Evolutionary conservation across 2,797 vertebrate species (phyloP), one percentile per base, ranked within the genome.

Genomic region (Malacoctenus gilli): DNA sequence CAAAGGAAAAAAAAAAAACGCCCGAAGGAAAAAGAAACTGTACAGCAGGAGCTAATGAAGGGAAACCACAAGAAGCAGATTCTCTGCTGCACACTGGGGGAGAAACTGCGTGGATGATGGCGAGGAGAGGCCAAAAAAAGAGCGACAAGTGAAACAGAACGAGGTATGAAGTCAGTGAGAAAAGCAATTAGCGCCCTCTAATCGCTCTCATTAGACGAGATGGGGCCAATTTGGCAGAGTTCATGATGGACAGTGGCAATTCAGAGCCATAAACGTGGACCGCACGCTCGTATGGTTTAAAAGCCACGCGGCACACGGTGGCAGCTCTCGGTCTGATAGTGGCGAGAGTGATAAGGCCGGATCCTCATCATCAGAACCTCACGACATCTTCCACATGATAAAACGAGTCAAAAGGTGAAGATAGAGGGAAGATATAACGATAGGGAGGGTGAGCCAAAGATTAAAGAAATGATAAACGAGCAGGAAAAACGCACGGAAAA

Each of bases 151-250:
- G 40, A 64, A 19, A 43, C 32, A 59, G 65, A 52, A 72, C 12
- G 44, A 65, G 39, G 53, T 61, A 75, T 66, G 53, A 76, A 68
- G 66, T 62, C 47, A 61, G 67, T 37, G 75, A 54, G 68, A 67
- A 80, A 87, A 78, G 77, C 76, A 87, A 87, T 88, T 86, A 89
- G 59, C 42, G 56, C 60, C 20, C 4, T 34, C 59, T 87, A 89
- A 91, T 85, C 87, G 72, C 77, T 68, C 75, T 89, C 75, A 87
- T 88, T 83, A 85, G 73, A 68, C 41, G 56, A 69, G 57, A 82
- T 76, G 49, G 59, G 60, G 50, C 35, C 16, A 69, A 80, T 81
- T 72, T 32, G 52, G 46, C 23, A 41, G 67, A 54, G 20, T 70
- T 28, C 13, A 31, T 57, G 68, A 74, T 69, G 65, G 64, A 72